Evolutionary conservation across 1,140 invertebrate genomes (phyloP).

Genomic region (Hypsibius dujardini): DNA sequence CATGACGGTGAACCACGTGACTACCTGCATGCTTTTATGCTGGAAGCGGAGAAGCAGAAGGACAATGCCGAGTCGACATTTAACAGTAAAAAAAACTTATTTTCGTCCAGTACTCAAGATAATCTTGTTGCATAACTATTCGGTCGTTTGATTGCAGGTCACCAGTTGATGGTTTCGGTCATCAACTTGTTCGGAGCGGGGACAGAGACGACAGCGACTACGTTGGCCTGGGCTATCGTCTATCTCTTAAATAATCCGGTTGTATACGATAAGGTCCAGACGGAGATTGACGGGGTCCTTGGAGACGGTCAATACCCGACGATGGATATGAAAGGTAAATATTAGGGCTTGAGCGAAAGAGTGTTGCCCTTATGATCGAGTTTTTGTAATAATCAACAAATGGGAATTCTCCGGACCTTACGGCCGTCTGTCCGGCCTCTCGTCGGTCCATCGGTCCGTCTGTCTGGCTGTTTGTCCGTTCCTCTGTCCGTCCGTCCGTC

Average conservation of each 20-base stretch:
- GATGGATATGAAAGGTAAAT: background rate
- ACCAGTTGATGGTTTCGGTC: background rate
- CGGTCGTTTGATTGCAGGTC: too few relatives aligned
- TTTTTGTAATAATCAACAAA: too few relatives aligned
- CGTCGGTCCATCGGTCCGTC: too few relatives aligned
- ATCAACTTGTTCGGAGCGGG: background rate
- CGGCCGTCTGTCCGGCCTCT: too few relatives aligned
- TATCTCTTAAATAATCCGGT: background rate
- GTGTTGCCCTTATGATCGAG: too few relatives aligned
- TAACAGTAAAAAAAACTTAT: background rate
- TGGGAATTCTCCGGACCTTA: too few relatives aligned
- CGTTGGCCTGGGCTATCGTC: background rate
- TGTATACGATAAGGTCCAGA: background rate
- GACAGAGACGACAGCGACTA: background rate
- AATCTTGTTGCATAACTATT: too few relatives aligned
- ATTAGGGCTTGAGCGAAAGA: too few relatives aligned
- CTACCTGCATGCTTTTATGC: background rate
- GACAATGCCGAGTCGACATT: background rate
- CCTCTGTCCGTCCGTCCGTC: too few relatives aligned
- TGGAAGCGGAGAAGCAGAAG: background rate
- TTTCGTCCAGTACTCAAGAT: too few relatives aligned
- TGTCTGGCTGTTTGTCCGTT: too few relatives aligned
- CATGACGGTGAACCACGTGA: background rate
- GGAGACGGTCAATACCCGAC: background rate
- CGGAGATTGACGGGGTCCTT: background rate